These are phyloP conservation scores for Heteromormyrus szaboi DNA, from an alignment of 2,797 vertebrate species.

Conservation along the genomic window DNA sequence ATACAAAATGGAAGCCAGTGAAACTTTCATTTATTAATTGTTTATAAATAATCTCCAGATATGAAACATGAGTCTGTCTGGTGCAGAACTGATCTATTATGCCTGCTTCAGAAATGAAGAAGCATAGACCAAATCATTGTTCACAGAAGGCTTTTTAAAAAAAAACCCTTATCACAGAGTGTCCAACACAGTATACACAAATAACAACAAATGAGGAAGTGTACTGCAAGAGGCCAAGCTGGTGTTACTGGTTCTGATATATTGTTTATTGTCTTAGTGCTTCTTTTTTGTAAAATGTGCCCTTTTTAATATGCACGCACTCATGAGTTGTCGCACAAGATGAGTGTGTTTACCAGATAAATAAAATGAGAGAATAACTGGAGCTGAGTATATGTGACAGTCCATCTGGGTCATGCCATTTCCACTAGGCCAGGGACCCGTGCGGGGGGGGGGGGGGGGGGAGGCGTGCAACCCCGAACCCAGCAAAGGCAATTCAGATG, in stretches of 20 bases:
- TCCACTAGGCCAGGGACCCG: neutral
- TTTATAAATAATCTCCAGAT: neutral
- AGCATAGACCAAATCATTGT: neutral
- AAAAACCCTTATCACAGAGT: neutral
- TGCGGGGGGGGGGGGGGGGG: neutral
- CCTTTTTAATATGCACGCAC: neutral
- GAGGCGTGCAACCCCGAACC: neutral
- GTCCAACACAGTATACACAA: neutral
- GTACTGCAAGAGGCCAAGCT: neutral
- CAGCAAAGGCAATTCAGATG: neutral
- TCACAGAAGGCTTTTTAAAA: neutral
- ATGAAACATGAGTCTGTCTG: neutral
- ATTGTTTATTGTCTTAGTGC: neutral
- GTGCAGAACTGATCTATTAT: neutral
- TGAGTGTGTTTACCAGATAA: neutral
- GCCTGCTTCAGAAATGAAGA: neutral
- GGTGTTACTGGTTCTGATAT: conserved; percentile 1
- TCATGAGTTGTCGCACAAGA: neutral
- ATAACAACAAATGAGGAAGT: neutral
- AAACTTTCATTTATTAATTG: neutral
- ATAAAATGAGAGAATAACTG: neutral
- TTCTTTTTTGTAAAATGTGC: neutral
- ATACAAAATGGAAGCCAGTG: neutral
- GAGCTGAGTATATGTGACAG: neutral
- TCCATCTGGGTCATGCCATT: neutral